Conservation (phyloP, 2,113 vertebrate genomes). For the Pollachius pollachius region DNA sequence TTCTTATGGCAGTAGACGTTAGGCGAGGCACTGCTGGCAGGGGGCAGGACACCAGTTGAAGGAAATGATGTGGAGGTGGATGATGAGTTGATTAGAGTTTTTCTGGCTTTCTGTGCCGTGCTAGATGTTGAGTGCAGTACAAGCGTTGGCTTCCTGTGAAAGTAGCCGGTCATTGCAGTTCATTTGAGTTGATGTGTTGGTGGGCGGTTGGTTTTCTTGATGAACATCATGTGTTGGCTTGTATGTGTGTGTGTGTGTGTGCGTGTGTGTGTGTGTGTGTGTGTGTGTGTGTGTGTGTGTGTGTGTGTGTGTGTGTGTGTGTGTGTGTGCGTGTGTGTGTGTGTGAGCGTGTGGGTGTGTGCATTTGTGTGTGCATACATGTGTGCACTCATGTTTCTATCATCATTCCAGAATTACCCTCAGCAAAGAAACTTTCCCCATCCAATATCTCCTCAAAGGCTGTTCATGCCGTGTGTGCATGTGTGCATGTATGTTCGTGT, state of each 20-base stretch:
- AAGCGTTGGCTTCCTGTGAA: no score
- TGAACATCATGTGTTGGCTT: neutral
- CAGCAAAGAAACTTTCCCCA: no score
- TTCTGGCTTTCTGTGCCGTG: neutral
- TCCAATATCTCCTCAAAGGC: no score
- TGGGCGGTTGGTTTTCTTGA: no score
- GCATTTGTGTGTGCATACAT: neutral
- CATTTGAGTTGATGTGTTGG: no score
- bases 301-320: neutral
- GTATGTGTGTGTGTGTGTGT: neutral
- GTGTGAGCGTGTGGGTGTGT: neutral
- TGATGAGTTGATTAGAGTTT: neutral
- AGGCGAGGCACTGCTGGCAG: neutral
- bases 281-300: neutral
- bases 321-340: neutral
- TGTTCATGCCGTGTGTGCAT: neutral
- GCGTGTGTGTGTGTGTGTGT: conserved; percentile 4
- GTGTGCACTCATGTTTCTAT: no score
- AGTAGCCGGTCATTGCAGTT: no score
- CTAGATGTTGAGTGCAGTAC: no score
- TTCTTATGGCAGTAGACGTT: neutral
- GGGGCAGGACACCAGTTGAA: neutral
- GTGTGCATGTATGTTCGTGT: neutral
- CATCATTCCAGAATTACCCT: no score
- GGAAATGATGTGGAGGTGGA: neutral